These are phyloP conservation scores for Sebastes wilsoni DNA, from an alignment of 2,797 vertebrate genomes.

Conservation along the genomic window DNA sequence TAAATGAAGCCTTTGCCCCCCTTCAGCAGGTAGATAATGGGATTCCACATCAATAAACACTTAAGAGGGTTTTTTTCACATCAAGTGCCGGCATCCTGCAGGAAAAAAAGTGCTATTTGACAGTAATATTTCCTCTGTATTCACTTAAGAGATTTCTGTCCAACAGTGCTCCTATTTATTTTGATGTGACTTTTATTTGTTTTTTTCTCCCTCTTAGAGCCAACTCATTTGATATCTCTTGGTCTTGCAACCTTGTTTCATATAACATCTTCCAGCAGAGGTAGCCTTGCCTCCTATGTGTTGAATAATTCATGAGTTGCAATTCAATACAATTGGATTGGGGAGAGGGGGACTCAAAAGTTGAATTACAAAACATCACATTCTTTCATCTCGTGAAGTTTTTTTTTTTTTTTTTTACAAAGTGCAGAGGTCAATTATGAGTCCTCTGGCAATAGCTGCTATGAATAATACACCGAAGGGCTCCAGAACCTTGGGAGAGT, in stretches of 20 bases:
- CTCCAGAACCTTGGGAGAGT: slow-evolving; percentile 80
- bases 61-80: slow-evolving; percentile 27
- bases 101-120: slow-evolving; percentile 49
- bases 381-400: slow-evolving; percentile 84
- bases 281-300: slow-evolving; percentile 56
- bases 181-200: slow-evolving; percentile 64
- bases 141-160: slow-evolving; percentile 55
- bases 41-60: slow-evolving; percentile 65
- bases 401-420: slow-evolving; percentile 52
- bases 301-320: slow-evolving; percentile 82
- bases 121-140: slow-evolving; percentile 40
- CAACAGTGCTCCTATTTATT: slow-evolving; percentile 52
- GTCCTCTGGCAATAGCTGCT: slow-evolving; percentile 79
- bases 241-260: slow-evolving; percentile 70
- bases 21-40: slow-evolving; percentile 59
- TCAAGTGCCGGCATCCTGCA: slow-evolving; percentile 29
- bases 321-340: slow-evolving; percentile 81
- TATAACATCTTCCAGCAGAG: slow-evolving; percentile 78
- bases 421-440: slow-evolving; percentile 85
- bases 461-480: slow-evolving; percentile 83
- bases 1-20: slow-evolving; percentile 50
- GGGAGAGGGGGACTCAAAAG: slow-evolving; percentile 74
- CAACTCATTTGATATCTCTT: slow-evolving; percentile 66
- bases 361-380: slow-evolving; percentile 83
- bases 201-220: slow-evolving; percentile 50